Conservation (phyloP, 2,113 vertebrate species). For the Thalassarche chlororhynchos region DNA sequence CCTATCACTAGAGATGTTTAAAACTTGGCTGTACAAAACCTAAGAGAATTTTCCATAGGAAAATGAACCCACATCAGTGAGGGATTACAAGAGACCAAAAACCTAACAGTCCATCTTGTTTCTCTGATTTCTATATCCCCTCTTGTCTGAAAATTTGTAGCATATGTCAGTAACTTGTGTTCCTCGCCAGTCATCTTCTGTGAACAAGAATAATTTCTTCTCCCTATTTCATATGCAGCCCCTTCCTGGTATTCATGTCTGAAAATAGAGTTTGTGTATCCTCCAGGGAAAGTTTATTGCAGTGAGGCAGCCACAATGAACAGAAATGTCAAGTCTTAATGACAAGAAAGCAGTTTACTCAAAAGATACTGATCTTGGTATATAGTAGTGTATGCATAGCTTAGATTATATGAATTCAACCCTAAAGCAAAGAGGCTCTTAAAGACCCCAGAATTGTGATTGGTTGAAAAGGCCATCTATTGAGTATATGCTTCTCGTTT, state of each 20-base stretch:
- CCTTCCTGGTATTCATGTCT: neutral
- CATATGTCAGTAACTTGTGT: neutral
- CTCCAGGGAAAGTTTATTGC: constrained; percentile 53
- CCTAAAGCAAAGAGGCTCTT: constrained; percentile 12
- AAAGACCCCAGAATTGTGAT: neutral
- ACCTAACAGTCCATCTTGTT: neutral
- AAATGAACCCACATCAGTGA: neutral
- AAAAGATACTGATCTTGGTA: constrained; percentile 40
- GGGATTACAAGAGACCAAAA: neutral
- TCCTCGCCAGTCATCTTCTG: neutral
- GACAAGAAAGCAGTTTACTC: constrained; percentile 55
- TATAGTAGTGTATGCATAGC: neutral
- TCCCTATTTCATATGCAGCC: neutral
- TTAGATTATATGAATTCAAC: constrained; percentile 43
- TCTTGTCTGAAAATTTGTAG: neutral
- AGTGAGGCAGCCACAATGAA: constrained; percentile 3
- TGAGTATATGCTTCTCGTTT: neutral
- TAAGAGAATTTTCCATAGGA: neutral
- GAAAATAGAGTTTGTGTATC: constrained; percentile 28
- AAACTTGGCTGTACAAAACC: neutral
- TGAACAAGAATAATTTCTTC: constrained; percentile 30
- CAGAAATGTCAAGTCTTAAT: constrained; percentile 62
- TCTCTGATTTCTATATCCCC: neutral
- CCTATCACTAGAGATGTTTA: neutral
- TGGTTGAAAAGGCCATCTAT: neutral